Conservation (phyloP, 2,888 invertebrate genomes). For the Latrodectus hesperus region DNA sequence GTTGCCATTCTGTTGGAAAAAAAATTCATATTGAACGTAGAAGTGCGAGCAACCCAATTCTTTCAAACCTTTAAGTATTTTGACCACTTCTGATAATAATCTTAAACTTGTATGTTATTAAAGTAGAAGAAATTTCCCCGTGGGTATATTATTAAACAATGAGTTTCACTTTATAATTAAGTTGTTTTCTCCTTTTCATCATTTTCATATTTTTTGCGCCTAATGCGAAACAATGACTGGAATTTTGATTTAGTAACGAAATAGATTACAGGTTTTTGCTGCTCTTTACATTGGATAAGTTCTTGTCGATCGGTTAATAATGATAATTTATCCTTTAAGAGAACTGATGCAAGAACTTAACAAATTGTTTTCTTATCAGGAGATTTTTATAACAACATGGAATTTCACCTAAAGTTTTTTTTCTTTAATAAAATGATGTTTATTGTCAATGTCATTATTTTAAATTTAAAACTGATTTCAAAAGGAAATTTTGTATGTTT, state of each 20-base stretch:
- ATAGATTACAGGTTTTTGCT: background rate
- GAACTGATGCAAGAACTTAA: background rate
- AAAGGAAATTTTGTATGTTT: too few relatives aligned
- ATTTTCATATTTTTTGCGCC: slow-evolving; percentile 16
- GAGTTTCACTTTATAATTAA: slow-evolving; percentile 40
- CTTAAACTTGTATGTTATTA: slow-evolving; percentile 33
- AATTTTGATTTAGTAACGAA: slow-evolving; percentile 26
- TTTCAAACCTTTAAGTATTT: slow-evolving; percentile 46
- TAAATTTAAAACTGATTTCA: too few relatives aligned
- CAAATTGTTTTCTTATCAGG: too few relatives aligned
- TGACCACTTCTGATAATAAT: slow-evolving; percentile 60
- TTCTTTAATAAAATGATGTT: too few relatives aligned
- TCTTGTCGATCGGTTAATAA: background rate
- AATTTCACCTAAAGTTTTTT: too few relatives aligned
- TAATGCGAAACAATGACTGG: slow-evolving; percentile 20
- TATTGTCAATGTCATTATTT: too few relatives aligned
- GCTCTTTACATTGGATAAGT: background rate
- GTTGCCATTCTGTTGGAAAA: background rate
- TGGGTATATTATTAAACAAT: slow-evolving; percentile 30
- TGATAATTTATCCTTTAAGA: background rate
- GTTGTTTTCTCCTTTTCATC: slow-evolving; percentile 41
- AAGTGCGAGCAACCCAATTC: slow-evolving; percentile 54
- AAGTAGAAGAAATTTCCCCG: slow-evolving; percentile 3
- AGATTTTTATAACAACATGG: too few relatives aligned
- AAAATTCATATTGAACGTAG: slow-evolving; percentile 20